Evolutionary conservation across 2,113 vertebrate species (phyloP).

Genomic region (Ceyx cyanopectus): DNA sequence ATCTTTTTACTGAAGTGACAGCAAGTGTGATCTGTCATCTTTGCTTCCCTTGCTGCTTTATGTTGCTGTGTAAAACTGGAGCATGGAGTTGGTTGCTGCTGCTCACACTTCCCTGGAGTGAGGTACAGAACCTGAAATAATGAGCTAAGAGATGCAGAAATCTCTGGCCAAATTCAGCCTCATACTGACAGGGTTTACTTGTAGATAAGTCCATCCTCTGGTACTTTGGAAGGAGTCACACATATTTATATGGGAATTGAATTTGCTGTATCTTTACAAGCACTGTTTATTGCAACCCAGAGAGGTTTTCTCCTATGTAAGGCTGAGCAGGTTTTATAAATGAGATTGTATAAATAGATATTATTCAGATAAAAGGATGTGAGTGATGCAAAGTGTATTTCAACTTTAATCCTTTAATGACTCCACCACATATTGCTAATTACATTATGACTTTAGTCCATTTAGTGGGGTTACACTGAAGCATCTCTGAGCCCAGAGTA

Average conservation of each 20-base stretch:
- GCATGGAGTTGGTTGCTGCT: neutral
- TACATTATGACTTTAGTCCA: neutral
- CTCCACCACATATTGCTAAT: neutral
- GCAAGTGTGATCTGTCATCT: conserved; percentile 30
- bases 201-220: neutral
- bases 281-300: neutral
- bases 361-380: neutral
- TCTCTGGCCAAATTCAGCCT: neutral
- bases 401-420: neutral
- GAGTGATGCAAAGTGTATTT: neutral
- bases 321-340: neutral
- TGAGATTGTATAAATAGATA: neutral
- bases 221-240: neutral
- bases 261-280: neutral
- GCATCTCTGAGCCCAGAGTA: neutral
- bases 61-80: neutral
- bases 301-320: neutral
- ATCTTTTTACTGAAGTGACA: conserved; percentile 45
- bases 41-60: neutral
- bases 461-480: neutral
- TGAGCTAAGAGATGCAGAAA: neutral
- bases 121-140: neutral
- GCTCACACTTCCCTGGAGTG: neutral
- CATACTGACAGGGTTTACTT: neutral
- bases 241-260: neutral